phyloP scores from a whole-genome alignment of 2,797 vertebrate genomes.

The Arrhamphus sclerolepis region DNA sequence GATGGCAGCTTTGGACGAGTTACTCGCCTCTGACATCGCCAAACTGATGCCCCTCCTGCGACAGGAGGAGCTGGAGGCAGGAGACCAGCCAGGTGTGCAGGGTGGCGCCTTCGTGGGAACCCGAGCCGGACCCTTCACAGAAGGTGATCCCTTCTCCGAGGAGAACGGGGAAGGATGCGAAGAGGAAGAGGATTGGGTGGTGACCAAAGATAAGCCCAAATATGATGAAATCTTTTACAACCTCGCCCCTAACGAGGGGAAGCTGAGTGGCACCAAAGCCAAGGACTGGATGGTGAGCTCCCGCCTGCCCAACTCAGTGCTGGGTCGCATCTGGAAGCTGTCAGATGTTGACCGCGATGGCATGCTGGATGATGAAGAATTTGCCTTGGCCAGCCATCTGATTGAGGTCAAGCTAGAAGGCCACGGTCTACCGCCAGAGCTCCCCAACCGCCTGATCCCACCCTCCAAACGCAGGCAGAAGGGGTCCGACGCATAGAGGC shows the following conservation, averaged over 20 bases:
- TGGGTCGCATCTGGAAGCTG: conserved; percentile 95
- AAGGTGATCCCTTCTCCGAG: conserved; percentile 82
- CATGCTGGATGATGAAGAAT: conserved; percentile 95
- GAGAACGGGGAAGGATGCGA: conserved; percentile 76
- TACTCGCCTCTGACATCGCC: conserved; percentile 87
- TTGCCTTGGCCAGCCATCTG: conserved; percentile 92
- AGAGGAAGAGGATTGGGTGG: conserved; percentile 88
- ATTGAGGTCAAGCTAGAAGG: conserved; percentile 94
- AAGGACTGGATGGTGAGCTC: conserved; percentile 95
- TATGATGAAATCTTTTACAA: conserved; percentile 98
- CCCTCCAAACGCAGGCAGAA: conserved; percentile 93
- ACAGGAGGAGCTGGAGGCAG: conserved; percentile 89
- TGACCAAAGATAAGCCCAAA: conserved; percentile 95
- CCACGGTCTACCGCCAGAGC: conserved; percentile 88
- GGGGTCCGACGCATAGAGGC: conserved; percentile 87
- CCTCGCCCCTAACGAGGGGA: conserved; percentile 89
- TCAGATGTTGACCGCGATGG: conserved; percentile 93
- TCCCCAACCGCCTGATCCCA: conserved; percentile 88
- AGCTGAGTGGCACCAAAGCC: conserved; percentile 91
- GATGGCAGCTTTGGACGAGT: conserved; percentile 87
- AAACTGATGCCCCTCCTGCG: conserved; percentile 92
- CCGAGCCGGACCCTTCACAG: conserved; percentile 87
- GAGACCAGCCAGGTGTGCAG: conserved; percentile 84
- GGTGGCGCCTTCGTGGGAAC: conserved; percentile 90
- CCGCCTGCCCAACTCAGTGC: conserved; percentile 91